Evolutionary conservation across 2,888 invertebrate genomes (phyloP).

Genomic region (Drosophila kuntzei): DNA sequence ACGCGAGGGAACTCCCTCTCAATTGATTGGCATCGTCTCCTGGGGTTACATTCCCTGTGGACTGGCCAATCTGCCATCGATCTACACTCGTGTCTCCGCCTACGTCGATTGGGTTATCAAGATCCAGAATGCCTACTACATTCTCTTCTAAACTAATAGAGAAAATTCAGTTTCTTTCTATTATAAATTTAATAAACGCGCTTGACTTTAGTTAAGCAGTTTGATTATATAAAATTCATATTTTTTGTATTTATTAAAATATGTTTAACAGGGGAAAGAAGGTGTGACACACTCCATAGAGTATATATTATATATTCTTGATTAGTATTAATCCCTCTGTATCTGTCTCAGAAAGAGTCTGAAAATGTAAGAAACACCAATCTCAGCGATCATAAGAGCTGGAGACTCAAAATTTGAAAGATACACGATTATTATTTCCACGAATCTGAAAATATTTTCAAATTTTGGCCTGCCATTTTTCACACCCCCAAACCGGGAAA

Average conservation of each 20-base stretch:
- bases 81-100: slow-evolving; percentile 85
- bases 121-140: slow-evolving; percentile 73
- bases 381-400: no score
- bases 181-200: slow-evolving; percentile 30
- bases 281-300: no score
- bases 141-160: slow-evolving; percentile 53
- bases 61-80: slow-evolving; percentile 83
- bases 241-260: background rate
- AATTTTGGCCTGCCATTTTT: no score
- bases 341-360: no score
- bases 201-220: slow-evolving; percentile 22
- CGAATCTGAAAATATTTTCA: no score
- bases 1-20: slow-evolving; percentile 40
- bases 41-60: slow-evolving; percentile 87
- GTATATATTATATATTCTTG: no score
- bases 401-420: no score
- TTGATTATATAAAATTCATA: slow-evolving; percentile 1
- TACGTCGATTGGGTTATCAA: slow-evolving; percentile 84
- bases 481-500: no score
- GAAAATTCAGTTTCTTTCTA: background rate
- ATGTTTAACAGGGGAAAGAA: background rate
- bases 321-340: no score
- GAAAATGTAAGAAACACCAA: no score
- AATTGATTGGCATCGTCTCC: slow-evolving; percentile 86
- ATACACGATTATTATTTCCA: no score